Conservation (phyloP, 2,797 vertebrate genomes). For the Gadopsis marmoratus region DNA sequence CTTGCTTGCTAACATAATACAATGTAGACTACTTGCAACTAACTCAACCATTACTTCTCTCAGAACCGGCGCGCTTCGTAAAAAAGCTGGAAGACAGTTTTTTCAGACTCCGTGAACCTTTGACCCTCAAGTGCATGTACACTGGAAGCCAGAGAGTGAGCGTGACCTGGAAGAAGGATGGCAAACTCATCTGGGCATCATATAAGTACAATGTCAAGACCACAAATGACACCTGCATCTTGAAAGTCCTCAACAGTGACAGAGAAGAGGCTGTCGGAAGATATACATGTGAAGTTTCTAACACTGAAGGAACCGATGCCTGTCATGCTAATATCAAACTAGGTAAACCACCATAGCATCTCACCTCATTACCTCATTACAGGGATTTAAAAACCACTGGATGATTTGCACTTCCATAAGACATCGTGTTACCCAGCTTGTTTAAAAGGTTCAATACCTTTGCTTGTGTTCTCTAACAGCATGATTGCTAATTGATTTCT, state of each 20-base stretch:
- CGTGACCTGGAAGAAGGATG: slow-evolving; percentile 92
- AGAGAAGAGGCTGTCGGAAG: slow-evolving; percentile 86
- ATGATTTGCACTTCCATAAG: not conserved
- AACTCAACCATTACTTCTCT: slow-evolving; percentile 54
- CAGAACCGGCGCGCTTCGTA: slow-evolving; percentile 84
- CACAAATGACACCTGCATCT: slow-evolving; percentile 83
- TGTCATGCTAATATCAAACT: slow-evolving; percentile 54
- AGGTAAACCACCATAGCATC: slow-evolving; percentile 27
- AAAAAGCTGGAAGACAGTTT: slow-evolving; percentile 89
- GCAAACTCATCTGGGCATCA: slow-evolving; percentile 84
- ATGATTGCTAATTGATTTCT: slow-evolving; percentile 50
- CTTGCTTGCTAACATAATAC: slow-evolving; percentile 10
- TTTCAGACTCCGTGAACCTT: slow-evolving; percentile 86
- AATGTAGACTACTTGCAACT: slow-evolving; percentile 39
- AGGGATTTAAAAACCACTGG: not conserved
- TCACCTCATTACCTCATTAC: not conserved
- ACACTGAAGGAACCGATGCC: slow-evolving; percentile 33
- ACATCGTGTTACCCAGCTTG: not conserved
- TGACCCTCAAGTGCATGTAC: slow-evolving; percentile 88
- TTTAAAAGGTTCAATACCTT: not conserved
- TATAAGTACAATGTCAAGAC: slow-evolving; percentile 90
- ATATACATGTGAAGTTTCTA: slow-evolving; percentile 72
- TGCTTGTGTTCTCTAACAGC: slow-evolving; percentile 20
- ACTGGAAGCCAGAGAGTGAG: slow-evolving; percentile 87
- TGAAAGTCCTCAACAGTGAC: slow-evolving; percentile 85